A percentile compares a stretch with the other conserved stretches of the same genome.
Evolutionary conservation across 2,888 invertebrate genomes (phyloP).

Genomic region (Cantharis rufa): DNA sequence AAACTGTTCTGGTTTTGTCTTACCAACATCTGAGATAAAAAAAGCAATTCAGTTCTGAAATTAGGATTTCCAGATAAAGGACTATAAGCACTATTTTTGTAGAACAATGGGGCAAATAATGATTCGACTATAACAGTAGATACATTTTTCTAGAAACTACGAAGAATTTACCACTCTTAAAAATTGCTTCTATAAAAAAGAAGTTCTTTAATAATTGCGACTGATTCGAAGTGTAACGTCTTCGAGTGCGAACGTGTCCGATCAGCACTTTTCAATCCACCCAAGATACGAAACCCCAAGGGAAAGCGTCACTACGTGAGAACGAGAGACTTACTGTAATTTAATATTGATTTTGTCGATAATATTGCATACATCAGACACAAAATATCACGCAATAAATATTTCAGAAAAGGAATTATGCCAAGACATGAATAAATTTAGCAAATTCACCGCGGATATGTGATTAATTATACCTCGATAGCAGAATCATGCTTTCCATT

Average conservation of each 20-base stretch:
- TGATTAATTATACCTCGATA: background rate
- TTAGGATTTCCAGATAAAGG: background rate
- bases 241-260: conserved; percentile 26
- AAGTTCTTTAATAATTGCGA: background rate
- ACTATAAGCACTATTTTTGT: background rate
- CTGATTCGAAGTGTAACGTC: conserved; percentile 19
- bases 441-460: background rate
- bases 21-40: background rate
- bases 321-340: conserved; percentile 29
- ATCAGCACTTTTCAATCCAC: conserved; percentile 28
- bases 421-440: background rate
- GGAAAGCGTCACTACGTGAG: conserved; percentile 25
- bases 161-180: background rate
- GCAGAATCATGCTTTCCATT: background rate
- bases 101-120: background rate
- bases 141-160: background rate
- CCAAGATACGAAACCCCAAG: conserved; percentile 21
- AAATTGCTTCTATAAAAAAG: background rate
- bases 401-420: background rate
- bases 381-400: background rate
- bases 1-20: background rate
- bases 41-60: background rate
- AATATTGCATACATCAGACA: conserved; percentile 21
- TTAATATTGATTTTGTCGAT: conserved; percentile 30
- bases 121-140: background rate